phyloP scores from a whole-genome alignment of 2,888 invertebrate species.

The Tipula lateralis region DNA sequence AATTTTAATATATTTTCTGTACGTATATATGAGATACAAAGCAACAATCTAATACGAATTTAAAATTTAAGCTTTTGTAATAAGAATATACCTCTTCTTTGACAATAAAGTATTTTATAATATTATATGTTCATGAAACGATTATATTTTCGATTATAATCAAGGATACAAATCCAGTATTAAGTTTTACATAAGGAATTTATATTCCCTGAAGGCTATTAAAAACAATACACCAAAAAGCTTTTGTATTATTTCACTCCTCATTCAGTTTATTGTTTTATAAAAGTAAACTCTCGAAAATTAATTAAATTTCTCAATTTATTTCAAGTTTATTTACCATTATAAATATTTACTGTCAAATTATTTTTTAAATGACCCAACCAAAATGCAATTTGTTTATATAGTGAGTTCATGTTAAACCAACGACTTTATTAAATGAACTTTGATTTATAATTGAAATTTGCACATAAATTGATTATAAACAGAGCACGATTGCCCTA shows the following conservation, averaged over 20 bases:
- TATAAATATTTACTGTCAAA: background rate
- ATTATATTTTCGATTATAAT: background rate
- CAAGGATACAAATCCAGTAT: background rate
- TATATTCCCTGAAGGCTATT: background rate
- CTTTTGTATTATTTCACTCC: background rate
- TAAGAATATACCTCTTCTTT: too few species aligned
- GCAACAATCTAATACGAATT: too few species aligned
- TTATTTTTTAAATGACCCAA: background rate
- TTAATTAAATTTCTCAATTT: background rate
- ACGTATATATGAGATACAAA: too few species aligned
- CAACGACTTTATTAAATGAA: background rate
- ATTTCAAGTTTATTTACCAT: background rate
- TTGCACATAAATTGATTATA: background rate
- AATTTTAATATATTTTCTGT: too few species aligned
- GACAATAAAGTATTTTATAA: too few species aligned
- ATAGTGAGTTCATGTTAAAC: background rate
- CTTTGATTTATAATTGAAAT: background rate
- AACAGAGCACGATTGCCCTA: background rate
- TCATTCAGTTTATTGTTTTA: background rate
- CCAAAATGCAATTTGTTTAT: background rate
- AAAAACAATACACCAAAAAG: background rate
- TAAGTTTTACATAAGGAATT: too few species aligned
- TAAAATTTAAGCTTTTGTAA: too few species aligned
- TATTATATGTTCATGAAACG: too few species aligned
- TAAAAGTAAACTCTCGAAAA: background rate